Conservation (phyloP, 1,140 invertebrate species). For the Chrysomallon squamiferum region DNA sequence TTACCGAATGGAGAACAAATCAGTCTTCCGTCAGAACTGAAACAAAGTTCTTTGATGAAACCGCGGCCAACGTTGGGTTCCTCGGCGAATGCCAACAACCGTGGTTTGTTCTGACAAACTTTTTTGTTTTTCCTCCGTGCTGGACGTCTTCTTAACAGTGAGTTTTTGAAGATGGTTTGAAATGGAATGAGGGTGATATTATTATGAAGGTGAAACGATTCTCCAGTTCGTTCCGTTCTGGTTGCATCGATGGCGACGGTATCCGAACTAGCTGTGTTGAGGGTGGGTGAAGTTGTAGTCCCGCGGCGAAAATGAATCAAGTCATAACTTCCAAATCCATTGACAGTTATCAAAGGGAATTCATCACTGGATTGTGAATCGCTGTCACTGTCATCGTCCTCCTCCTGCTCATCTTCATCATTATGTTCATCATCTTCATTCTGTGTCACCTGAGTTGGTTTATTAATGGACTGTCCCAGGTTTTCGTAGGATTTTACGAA, state of each 20-base stretch:
- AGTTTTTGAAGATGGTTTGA: no score
- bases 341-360: no score
- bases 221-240: no score
- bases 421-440: slow-evolving; percentile 13
- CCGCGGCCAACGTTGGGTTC: slow-evolving; percentile 88
- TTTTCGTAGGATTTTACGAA: no score
- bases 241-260: no score
- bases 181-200: no score
- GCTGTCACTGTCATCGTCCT: slow-evolving; percentile 12
- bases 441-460: not conserved
- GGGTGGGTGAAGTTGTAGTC: no score
- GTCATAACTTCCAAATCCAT: no score
- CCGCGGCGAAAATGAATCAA: no score
- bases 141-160: not conserved
- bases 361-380: not conserved
- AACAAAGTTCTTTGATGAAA: slow-evolving; percentile 83
- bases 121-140: slow-evolving; percentile 2
- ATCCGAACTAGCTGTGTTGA: no score
- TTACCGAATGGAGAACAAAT: slow-evolving; percentile 88
- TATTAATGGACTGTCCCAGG: no score
- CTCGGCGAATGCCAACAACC: slow-evolving; percentile 83
- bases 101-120: slow-evolving; percentile 72
- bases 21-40: slow-evolving; percentile 85
- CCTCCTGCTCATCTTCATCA: slow-evolving; percentile 4
- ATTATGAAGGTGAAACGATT: no score